These are phyloP conservation scores for Standfussiana lucernea DNA, from an alignment of 2,888 invertebrate genomes.

Conservation along the genomic window DNA sequence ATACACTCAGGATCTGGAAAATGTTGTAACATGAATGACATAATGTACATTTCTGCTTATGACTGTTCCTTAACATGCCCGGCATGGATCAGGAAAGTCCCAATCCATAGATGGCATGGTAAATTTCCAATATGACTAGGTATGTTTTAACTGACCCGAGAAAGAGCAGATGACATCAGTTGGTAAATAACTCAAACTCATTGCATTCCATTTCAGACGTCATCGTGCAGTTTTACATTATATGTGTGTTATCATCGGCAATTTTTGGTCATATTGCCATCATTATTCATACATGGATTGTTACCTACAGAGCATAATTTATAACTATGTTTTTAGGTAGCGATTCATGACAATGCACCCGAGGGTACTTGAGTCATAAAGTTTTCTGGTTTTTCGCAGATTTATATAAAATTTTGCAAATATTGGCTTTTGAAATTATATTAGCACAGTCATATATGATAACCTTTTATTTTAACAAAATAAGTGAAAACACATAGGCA, in stretches of 20 bases:
- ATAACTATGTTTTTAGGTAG: neutral
- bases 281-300: constrained; percentile 11
- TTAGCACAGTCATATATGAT: neutral
- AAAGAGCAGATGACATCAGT: constrained; percentile 6
- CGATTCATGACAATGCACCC: neutral
- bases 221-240: constrained; percentile 25
- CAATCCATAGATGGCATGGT: neutral
- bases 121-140: neutral
- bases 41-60: neutral
- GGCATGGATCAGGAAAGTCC: neutral
- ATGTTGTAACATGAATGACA: neutral
- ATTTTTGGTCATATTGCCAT: constrained; percentile 20
- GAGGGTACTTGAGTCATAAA: neutral
- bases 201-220: constrained; percentile 24
- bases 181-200: constrained; percentile 7
- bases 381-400: neutral
- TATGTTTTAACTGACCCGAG: neutral
- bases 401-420: neutral
- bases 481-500: neutral
- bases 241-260: constrained; percentile 33
- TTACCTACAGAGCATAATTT: constrained; percentile 3
- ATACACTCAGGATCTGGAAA: neutral
- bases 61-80: neutral
- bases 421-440: neutral
- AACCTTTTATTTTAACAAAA: neutral